Evolutionary conservation across 2,797 vertebrate species (phyloP).

Genomic region (Okamejei kenojei): DNA sequence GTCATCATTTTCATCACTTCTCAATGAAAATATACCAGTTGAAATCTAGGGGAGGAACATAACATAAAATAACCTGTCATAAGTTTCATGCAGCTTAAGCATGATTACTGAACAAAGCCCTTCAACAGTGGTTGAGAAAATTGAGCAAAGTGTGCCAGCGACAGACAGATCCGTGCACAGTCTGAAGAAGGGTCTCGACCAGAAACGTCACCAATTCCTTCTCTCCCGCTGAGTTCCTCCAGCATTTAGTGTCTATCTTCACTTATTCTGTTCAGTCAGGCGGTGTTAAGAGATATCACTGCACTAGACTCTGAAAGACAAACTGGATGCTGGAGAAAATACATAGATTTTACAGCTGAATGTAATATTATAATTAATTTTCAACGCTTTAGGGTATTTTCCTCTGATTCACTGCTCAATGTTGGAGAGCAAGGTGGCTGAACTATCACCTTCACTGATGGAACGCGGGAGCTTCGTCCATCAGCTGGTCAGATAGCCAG

Average conservation of each 20-base stretch:
- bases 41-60: not conserved
- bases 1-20: not conserved
- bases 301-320: not conserved
- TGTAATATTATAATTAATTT: not conserved
- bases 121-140: not conserved
- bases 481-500: not conserved
- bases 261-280: not conserved
- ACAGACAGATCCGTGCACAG: no score
- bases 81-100: not conserved
- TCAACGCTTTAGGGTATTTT: not conserved
- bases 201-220: no score
- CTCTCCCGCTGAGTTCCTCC: no score
- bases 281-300: not conserved
- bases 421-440: not conserved
- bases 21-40: not conserved
- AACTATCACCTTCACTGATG: not conserved
- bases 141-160: no score
- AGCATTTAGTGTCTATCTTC: not conserved
- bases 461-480: not conserved
- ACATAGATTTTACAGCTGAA: not conserved
- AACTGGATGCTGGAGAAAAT: not conserved
- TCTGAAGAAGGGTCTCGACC: no score
- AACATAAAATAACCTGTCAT: not conserved
- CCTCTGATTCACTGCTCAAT: not conserved
- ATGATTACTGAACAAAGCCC: not conserved